These are phyloP conservation scores for Pampusana beccarii DNA, from an alignment of 2,113 vertebrate species.

Conservation along the genomic window DNA sequence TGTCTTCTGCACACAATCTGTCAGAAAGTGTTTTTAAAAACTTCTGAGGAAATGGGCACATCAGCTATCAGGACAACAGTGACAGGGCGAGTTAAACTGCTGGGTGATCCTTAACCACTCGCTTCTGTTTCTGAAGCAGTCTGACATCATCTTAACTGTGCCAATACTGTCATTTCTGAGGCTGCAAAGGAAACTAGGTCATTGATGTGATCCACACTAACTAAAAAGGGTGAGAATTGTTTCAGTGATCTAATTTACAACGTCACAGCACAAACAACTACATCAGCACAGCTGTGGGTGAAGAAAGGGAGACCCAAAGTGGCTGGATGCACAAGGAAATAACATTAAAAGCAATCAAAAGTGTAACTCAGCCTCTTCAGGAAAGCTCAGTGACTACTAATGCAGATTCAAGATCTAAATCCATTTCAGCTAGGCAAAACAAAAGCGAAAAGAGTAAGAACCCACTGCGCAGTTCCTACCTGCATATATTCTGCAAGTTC, in stretches of 20 bases:
- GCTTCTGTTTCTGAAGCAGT: not conserved
- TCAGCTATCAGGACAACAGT: not conserved
- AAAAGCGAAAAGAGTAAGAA: not conserved
- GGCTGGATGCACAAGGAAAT: not conserved
- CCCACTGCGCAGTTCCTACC: constrained; percentile 71
- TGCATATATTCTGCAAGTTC: constrained; percentile 97
- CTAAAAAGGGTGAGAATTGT: accelerated
- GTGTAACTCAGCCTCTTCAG: not conserved
- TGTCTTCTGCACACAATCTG: not conserved
- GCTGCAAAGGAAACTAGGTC: not conserved
- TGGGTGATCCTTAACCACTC: not conserved
- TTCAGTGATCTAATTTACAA: not conserved
- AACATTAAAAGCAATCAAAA: not conserved
- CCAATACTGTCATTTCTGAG: not conserved
- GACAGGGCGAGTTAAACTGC: not conserved
- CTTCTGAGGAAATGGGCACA: not conserved
- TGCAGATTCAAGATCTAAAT: not conserved
- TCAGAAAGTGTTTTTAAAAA: not conserved
- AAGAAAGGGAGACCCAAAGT: not conserved
- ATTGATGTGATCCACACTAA: not conserved
- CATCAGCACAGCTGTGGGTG: not conserved
- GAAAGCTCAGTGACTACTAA: not conserved
- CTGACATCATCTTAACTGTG: not conserved
- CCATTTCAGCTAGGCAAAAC: not conserved
- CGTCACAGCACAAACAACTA: not conserved